These are phyloP conservation scores for Morpho achilles DNA, from an alignment of 2,888 invertebrate genomes.

Conservation along the genomic window DNA sequence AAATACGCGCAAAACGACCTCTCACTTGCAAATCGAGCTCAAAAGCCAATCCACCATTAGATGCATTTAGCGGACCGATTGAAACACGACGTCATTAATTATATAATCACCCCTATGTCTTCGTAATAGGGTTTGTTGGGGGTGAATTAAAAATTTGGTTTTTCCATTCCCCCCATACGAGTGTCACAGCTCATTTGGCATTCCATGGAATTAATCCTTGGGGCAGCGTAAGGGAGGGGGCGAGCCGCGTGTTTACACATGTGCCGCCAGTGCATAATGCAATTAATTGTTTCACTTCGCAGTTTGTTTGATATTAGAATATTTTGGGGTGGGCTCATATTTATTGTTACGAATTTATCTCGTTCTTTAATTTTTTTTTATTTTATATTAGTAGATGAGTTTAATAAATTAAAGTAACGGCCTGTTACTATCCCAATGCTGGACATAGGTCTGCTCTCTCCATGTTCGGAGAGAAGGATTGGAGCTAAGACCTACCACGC, in stretches of 20 bases:
- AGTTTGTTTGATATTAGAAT: constrained; percentile 40
- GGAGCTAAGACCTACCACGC: too few relatives aligned
- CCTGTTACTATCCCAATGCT: too few relatives aligned
- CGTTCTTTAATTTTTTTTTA: too few relatives aligned
- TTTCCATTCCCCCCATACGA: constrained; percentile 35
- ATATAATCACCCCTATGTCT: constrained; percentile 38
- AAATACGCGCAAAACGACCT: constrained; percentile 59
- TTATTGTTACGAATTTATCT: too few relatives aligned
- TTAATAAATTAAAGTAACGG: too few relatives aligned
- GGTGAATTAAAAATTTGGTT: constrained; percentile 32
- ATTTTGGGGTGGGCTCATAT: constrained; percentile 9
- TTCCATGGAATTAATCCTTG: constrained; percentile 73
- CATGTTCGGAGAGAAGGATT: too few relatives aligned
- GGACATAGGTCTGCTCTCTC: too few relatives aligned
- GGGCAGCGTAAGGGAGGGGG: constrained; percentile 55
- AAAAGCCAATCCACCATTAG: constrained; percentile 58
- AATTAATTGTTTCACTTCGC: constrained; percentile 54
- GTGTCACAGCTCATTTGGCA: constrained; percentile 75
- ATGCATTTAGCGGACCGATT: constrained; percentile 35
- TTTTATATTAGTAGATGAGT: too few relatives aligned
- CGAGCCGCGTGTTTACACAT: constrained; percentile 56
- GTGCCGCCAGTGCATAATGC: constrained; percentile 53
- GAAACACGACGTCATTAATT: constrained; percentile 19
- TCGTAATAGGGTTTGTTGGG: constrained; percentile 30
- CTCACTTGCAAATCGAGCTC: constrained; percentile 74